phyloP scores from a whole-genome alignment of 2,888 invertebrate species.

The Pycnomerus fuliginosus region DNA sequence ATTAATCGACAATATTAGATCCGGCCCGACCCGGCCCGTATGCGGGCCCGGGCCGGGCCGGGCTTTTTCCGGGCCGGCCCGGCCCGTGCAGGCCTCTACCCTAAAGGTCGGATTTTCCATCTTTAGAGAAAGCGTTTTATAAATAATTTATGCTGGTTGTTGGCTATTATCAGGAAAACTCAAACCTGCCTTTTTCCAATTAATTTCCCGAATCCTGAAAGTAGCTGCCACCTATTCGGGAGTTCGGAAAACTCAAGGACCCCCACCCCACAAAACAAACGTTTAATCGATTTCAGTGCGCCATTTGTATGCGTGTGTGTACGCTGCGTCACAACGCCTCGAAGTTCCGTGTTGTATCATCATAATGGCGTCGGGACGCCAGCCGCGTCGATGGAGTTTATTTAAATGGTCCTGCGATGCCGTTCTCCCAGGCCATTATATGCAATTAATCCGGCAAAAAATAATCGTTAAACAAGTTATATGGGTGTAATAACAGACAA shows the following conservation, averaged over 20 bases:
- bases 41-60: too few relatives aligned
- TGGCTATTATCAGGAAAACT: neutral
- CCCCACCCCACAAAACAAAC: slow-evolving; percentile 28
- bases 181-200: slow-evolving; percentile 9
- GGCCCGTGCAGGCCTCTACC: too few relatives aligned
- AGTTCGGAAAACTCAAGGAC: slow-evolving; percentile 30
- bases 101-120: neutral
- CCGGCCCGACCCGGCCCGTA: slow-evolving; percentile 1
- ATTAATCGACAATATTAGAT: too few relatives aligned
- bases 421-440: too few relatives aligned
- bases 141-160: neutral
- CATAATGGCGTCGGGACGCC: slow-evolving; percentile 34
- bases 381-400: too few relatives aligned
- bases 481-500: neutral
- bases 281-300: slow-evolving; percentile 38
- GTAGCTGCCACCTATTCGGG: slow-evolving; percentile 38
- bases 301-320: slow-evolving; percentile 36
- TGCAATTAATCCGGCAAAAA: too few relatives aligned
- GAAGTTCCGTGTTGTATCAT: slow-evolving; percentile 24
- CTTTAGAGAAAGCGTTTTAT: too few relatives aligned
- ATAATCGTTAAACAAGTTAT: too few relatives aligned
- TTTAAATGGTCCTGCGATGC: too few relatives aligned
- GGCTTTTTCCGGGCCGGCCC: too few relatives aligned
- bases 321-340: slow-evolving; percentile 36
- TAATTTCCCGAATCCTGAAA: slow-evolving; percentile 9